phyloP scores from a whole-genome alignment of 2,888 invertebrate genomes.

The Lasioglossum calceatum region DNA sequence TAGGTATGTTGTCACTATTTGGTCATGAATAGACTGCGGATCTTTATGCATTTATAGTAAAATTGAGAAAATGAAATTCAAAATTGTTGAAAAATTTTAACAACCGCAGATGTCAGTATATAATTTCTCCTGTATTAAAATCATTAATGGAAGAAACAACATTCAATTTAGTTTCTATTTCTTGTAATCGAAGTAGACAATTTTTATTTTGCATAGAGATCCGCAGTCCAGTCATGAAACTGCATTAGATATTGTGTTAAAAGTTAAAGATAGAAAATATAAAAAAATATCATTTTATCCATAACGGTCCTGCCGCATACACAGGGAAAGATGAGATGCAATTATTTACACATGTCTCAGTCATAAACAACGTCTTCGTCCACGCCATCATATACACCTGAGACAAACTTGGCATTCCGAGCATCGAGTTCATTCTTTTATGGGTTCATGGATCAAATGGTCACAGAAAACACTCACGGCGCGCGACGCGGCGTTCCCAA shows the following conservation, averaged over 20 bases:
- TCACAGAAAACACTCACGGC: neutral
- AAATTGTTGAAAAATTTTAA: no score
- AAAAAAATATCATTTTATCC: neutral
- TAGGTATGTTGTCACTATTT: no score
- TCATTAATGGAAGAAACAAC: no score
- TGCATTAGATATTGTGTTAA: neutral
- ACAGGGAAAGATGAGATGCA: neutral
- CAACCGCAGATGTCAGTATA: no score
- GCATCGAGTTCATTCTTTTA: slow-evolving; percentile 1
- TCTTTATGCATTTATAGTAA: no score
- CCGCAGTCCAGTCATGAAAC: no score
- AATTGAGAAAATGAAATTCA: no score
- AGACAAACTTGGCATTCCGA: slow-evolving; percentile 19
- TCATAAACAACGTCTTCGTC: neutral
- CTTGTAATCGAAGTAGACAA: no score
- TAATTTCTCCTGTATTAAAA: no score
- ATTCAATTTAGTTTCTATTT: no score
- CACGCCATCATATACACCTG: slow-evolving; percentile 1
- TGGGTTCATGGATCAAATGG: slow-evolving; percentile 11
- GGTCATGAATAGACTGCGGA: no score
- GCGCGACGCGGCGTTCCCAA: neutral
- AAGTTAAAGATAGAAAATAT: neutral
- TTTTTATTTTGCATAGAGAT: no score
- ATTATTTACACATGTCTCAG: neutral
- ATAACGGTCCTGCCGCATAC: neutral